phyloP scores from a whole-genome alignment of 1,140 invertebrate genomes.

The Leptoteleia sp. region DNA sequence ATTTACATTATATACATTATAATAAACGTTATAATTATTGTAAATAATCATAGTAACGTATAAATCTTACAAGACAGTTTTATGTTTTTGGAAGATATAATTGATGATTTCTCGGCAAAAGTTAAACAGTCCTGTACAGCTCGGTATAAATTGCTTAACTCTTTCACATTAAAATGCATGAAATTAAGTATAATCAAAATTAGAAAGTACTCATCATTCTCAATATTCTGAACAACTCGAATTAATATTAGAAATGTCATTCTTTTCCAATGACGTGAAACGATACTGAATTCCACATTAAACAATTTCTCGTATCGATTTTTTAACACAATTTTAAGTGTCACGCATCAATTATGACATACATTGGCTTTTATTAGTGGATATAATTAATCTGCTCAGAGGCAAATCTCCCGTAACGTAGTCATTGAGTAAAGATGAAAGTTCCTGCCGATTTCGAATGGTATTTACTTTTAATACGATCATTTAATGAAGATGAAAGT shows the following conservation, averaged over 20 bases:
- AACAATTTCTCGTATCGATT: conserved; percentile 6
- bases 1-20: too few relatives aligned
- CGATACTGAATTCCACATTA: background rate
- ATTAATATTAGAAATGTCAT: conserved; percentile 13
- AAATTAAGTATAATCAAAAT: conserved; percentile 9
- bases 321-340: conserved; percentile 7
- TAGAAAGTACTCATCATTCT: conserved; percentile 3
- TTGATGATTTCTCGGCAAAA: too few relatives aligned
- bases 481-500: conserved; percentile 42
- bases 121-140: too few relatives aligned
- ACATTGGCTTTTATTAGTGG: conserved; percentile 22
- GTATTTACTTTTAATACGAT: conserved; percentile 43
- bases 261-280: too few relatives aligned
- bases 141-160: too few relatives aligned
- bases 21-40: too few relatives aligned
- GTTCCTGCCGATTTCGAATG: conserved; percentile 37
- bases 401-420: conserved; percentile 2
- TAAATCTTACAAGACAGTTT: too few relatives aligned
- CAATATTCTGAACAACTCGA: background rate
- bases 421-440: conserved; percentile 50
- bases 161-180: background rate
- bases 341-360: conserved; percentile 8
- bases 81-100: too few relatives aligned
- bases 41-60: too few relatives aligned
- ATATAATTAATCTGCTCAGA: conserved; percentile 32